Percentiles rank a stretch among this genome's conserved stretches.
phyloP scores from a whole-genome alignment of 1,140 invertebrate species.

The Drosophila prosaltans region DNA sequence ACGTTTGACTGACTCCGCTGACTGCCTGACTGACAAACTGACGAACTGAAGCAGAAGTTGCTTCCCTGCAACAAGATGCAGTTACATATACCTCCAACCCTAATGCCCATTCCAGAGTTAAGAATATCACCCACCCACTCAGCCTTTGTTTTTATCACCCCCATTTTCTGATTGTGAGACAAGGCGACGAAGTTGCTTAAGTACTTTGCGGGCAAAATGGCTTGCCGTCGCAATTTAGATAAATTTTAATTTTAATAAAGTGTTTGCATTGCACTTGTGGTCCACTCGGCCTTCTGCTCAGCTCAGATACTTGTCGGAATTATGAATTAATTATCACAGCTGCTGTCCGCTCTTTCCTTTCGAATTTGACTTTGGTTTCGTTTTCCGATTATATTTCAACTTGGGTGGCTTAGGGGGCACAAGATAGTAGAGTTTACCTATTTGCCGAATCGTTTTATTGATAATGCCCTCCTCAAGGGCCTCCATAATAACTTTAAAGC shows the following conservation, averaged over 20 bases:
- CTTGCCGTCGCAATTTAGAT: conserved; percentile 76
- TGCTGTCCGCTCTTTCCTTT: conserved; percentile 17
- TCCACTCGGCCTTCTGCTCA: conserved; percentile 57
- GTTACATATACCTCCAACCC: conserved; percentile 7
- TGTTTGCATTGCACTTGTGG: conserved; percentile 70
- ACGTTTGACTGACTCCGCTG: conserved; percentile 50
- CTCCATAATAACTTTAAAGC: conserved; percentile 36
- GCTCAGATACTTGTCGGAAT: conserved; percentile 30
- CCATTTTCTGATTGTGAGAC: conserved; percentile 42
- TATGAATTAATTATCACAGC: conserved; percentile 74
- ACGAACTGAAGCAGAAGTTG: conserved; percentile 11
- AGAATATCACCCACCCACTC: background rate
- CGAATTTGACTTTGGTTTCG: conserved; percentile 27
- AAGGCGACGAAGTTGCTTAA: conserved; percentile 51
- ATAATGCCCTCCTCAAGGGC: conserved; percentile 32
- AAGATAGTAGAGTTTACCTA: conserved; percentile 25
- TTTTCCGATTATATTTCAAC: background rate
- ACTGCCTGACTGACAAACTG: conserved; percentile 27
- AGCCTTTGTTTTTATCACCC: conserved; percentile 37
- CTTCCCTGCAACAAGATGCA: conserved; percentile 5
- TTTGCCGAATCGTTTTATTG: conserved; percentile 24
- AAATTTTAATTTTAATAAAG: conserved; percentile 81
- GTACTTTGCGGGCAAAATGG: conserved; percentile 72
- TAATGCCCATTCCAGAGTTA: background rate
- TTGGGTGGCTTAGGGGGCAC: conserved; percentile 15